phyloP scores from a whole-genome alignment of 37 sponge, comb jelly and placozoan genomes.

The Eunapius fragilis region DNA sequence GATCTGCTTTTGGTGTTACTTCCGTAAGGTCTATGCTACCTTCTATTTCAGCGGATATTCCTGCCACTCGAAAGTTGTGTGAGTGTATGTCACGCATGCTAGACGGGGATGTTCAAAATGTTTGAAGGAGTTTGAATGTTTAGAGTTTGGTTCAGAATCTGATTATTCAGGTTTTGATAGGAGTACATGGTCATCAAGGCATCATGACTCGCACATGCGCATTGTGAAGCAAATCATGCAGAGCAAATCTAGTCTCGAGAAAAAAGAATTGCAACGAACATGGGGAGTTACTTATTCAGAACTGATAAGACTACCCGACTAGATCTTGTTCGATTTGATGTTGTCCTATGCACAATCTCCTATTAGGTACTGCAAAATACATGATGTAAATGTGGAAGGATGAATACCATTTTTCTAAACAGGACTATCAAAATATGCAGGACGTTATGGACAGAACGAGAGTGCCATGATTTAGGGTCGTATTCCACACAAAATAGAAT shows the following conservation, averaged over 20 bases:
- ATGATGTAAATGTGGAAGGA: no score
- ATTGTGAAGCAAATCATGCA: background rate
- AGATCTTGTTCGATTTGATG: no score
- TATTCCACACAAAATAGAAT: no score
- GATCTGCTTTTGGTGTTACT: conserved; percentile 7
- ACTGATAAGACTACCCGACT: no score
- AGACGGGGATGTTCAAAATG: conserved; percentile 61
- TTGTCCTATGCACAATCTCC: no score
- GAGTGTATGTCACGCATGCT: conserved; percentile 45
- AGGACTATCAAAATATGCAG: no score
- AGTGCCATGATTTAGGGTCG: no score
- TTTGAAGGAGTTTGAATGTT: conserved; percentile 46
- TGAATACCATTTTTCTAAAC: no score
- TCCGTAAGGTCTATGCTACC: background rate
- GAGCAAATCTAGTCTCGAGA: conserved; percentile 19
- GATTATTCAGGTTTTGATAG: conserved; percentile 51
- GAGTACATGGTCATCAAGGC: conserved; percentile 28
- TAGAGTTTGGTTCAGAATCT: conserved; percentile 9
- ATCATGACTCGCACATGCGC: background rate
- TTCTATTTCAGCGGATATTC: conserved; percentile 38
- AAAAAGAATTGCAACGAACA: conserved; percentile 8
- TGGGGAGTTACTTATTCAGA: no score
- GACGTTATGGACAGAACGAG: no score
- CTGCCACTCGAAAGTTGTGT: conserved; percentile 45
- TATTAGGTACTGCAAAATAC: no score